phyloP scores from a whole-genome alignment of 2,888 invertebrate species.

The Thelaira solivaga region DNA sequence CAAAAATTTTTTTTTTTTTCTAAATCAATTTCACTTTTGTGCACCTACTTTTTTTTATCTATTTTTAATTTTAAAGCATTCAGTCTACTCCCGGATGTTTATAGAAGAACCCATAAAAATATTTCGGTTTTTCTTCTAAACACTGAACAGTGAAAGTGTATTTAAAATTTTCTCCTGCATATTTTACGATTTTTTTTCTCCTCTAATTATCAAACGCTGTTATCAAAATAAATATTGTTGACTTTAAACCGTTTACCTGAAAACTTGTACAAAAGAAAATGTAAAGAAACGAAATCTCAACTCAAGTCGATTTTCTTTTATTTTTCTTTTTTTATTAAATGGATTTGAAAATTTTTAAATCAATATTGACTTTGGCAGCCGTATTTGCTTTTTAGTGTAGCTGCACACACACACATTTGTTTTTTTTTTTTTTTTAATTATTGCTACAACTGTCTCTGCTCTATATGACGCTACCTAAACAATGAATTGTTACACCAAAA shows the following conservation, averaged over 20 bases:
- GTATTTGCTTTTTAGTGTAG: conserved; percentile 39
- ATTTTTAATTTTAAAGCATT: neutral
- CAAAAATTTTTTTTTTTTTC: too few relatives aligned
- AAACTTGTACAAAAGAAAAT: neutral
- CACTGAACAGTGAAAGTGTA: conserved; percentile 40
- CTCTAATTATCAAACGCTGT: conserved; percentile 36
- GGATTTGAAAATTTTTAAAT: conserved; percentile 46
- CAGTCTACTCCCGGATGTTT: conserved; percentile 33
- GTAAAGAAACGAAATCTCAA: conserved; percentile 15
- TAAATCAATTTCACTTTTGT: neutral
- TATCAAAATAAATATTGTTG: conserved; percentile 33
- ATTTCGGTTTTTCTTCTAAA: neutral
- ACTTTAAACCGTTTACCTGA: conserved; percentile 35
- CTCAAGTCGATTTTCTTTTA: conserved; percentile 9
- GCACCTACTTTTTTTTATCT: neutral
- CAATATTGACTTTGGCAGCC: conserved; percentile 62
- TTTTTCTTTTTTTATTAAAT: conserved; percentile 25
- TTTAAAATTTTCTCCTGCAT: neutral
- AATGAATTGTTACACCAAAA: conserved; percentile 46
- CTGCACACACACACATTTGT: too few relatives aligned
- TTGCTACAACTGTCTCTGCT: conserved; percentile 1
- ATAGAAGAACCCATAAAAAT: neutral
- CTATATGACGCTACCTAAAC: conserved; percentile 8
- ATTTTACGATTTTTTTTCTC: neutral
- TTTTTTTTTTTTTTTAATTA: neutral